Evolutionary conservation across 2,888 invertebrate species (phyloP).

Genomic region (Arge pagana): DNA sequence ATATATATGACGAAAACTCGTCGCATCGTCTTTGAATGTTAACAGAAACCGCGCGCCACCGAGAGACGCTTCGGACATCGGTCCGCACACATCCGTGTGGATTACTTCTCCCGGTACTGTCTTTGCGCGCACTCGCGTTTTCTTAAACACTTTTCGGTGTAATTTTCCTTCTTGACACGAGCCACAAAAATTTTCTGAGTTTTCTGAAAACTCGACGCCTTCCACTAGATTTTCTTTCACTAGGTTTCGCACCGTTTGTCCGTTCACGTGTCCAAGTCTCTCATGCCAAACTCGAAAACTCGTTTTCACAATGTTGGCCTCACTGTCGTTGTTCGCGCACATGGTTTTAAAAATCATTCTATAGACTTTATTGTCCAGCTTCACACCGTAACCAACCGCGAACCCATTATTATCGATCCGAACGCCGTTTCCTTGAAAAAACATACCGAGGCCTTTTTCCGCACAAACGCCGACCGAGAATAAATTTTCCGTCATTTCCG

Average conservation of each 20-base stretch:
- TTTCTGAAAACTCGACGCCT: conserved; percentile 5
- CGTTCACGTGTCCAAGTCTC: too few species aligned
- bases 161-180: conserved; percentile 28
- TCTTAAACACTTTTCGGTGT: neutral
- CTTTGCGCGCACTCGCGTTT: neutral
- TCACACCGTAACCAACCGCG: conserved; percentile 17
- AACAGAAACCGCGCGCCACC: conserved; percentile 33
- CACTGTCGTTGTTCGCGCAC: too few species aligned
- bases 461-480: conserved; percentile 29
- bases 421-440: conserved; percentile 30
- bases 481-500: conserved; percentile 25
- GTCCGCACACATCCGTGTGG: conserved; percentile 36
- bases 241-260: conserved; percentile 24
- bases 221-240: conserved; percentile 20
- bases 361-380: conserved; percentile 17
- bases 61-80: conserved; percentile 33
- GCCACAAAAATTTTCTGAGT: conserved; percentile 11
- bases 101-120: conserved; percentile 29
- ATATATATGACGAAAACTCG: conserved; percentile 29
- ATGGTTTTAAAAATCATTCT: conserved; percentile 13
- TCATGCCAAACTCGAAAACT: too few species aligned
- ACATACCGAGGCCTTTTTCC: conserved; percentile 27
- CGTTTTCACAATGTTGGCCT: too few species aligned
- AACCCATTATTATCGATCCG: conserved; percentile 22
- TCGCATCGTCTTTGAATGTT: conserved; percentile 35